Evolutionary conservation across 37 sponge, comb jelly and placozoan species (phyloP).

Genomic region (Hexactinellida sp.): DNA sequence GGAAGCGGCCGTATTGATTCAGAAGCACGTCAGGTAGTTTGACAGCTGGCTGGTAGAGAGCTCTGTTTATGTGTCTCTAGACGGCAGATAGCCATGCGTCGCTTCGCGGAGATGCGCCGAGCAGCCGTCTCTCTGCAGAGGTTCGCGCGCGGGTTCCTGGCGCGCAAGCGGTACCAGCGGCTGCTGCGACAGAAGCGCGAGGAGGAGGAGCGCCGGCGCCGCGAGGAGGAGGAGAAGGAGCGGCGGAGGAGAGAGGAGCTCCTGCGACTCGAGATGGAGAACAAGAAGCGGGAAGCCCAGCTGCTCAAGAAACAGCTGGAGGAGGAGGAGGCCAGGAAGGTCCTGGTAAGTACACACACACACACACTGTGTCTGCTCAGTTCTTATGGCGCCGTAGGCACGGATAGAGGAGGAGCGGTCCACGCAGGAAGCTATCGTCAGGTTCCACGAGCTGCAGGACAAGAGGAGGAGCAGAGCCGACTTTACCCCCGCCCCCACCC

Average conservation of each 20-base stretch:
- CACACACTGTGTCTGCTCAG: background rate
- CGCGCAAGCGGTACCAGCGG: slow-evolving; percentile 46
- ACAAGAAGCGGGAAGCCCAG: slow-evolving; percentile 58
- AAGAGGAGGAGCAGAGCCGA: slow-evolving; percentile 20
- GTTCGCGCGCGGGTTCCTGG: slow-evolving; percentile 44
- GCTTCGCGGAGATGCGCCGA: background rate
- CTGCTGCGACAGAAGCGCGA: slow-evolving; percentile 63
- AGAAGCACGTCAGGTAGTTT: slow-evolving; percentile 37
- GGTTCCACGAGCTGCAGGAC: slow-evolving; percentile 13
- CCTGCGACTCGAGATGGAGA: slow-evolving; percentile 68
- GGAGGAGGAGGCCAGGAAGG: slow-evolving; percentile 20
- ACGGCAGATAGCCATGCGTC: background rate
- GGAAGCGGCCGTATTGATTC: slow-evolving; percentile 57
- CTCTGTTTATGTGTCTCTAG: background rate
- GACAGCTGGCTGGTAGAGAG: background rate
- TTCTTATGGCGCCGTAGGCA: background rate
- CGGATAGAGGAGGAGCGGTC: slow-evolving; percentile 14
- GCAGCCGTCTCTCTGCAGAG: background rate
- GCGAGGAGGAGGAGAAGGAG: slow-evolving; percentile 49
- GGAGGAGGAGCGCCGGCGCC: slow-evolving; percentile 71
- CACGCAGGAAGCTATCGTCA: slow-evolving; percentile 8
- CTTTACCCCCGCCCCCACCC: background rate
- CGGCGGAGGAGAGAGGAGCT: slow-evolving; percentile 30
- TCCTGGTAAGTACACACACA: background rate
- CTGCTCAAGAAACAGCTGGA: slow-evolving; percentile 60